Evolutionary conservation across 2,888 invertebrate species (phyloP).

Genomic region (Chaetoderma sp.): DNA sequence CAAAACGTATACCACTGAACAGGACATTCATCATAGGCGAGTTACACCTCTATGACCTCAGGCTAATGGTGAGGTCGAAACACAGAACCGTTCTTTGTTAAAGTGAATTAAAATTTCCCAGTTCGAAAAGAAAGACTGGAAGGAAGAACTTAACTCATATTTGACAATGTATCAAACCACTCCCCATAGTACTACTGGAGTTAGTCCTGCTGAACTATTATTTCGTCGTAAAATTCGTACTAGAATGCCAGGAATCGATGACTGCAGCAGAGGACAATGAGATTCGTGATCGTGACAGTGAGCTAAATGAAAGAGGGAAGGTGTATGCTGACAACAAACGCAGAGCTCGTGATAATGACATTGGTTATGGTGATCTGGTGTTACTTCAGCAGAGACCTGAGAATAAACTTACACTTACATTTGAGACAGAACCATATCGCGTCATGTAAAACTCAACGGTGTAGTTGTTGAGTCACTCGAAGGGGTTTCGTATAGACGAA

Average conservation of each 20-base stretch:
- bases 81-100: constrained; percentile 35
- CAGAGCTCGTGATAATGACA: constrained; percentile 4
- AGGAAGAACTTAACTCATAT: neutral
- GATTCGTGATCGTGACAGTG: constrained; percentile 24
- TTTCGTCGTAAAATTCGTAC: constrained; percentile 29
- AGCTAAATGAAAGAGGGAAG: constrained; percentile 8
- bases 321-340: constrained; percentile 8
- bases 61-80: constrained; percentile 39
- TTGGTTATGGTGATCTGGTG: constrained; percentile 24
- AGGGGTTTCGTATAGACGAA: constrained; percentile 1
- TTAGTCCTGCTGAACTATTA: constrained; percentile 30
- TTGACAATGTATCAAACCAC: constrained; percentile 31
- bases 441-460: neutral
- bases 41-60: constrained; percentile 34
- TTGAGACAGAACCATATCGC: constrained; percentile 12
- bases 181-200: constrained; percentile 35
- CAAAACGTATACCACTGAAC: constrained; percentile 21
- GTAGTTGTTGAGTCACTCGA: neutral
- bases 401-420: constrained; percentile 23
- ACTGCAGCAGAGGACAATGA: neutral
- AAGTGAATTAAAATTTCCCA: constrained; percentile 37
- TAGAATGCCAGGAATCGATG: constrained; percentile 27
- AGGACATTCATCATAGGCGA: constrained; percentile 28
- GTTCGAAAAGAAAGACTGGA: constrained; percentile 25
- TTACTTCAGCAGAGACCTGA: constrained; percentile 14